Evolutionary conservation across 2,113 vertebrate genomes (phyloP), one percentile per base, ranked within the genome.

Genomic region (Halcyon senegalensis): DNA sequence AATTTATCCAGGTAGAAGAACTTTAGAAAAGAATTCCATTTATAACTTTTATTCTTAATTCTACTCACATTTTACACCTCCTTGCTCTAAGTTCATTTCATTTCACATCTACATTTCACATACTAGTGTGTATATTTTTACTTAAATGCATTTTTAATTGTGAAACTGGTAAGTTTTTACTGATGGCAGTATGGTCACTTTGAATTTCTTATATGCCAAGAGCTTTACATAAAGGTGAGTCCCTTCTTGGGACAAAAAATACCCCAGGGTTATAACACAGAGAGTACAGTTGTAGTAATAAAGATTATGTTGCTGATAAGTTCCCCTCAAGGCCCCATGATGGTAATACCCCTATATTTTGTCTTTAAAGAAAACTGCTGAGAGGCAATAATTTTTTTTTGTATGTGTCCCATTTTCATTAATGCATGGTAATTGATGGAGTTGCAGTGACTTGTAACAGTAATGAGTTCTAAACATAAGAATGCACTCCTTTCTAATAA

Each of bases 401-500:
- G 96, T 98, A 96, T 98, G 95, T 98, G 97, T 98, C 98, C 98
- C 98, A 98, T 98, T 98, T 98, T 98, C 98, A 98, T 98, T 98
- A 98, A 98, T 98, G 97, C 98, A 96, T 97, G 97, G 97, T 98
- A 98, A 98, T 98, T 98, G 98, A 98, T 98, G 98, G 98, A 98
- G 98, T 98, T 98, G 98, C 97, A 98, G 97, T 98, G 98, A 98
- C 97, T 98, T 98, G 98, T 98, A 98, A 98, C 98, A 98, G 98
- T 98, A 98, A 98, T 98, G 98, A 98, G 98, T 98, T 98, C 97
- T 98, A 98, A 98, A 98, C 98, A 98, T 98, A 98, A 98, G 98
- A 98, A 98, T 97, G 98, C 98, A 98, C 98, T 98, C 98, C 98
- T 98, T 98, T 98, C 98, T 98, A 98, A 98, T 98, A 98, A 98